These are phyloP conservation scores for Eurytoma californica DNA, from an alignment of 2,888 invertebrate genomes.

Conservation along the genomic window DNA sequence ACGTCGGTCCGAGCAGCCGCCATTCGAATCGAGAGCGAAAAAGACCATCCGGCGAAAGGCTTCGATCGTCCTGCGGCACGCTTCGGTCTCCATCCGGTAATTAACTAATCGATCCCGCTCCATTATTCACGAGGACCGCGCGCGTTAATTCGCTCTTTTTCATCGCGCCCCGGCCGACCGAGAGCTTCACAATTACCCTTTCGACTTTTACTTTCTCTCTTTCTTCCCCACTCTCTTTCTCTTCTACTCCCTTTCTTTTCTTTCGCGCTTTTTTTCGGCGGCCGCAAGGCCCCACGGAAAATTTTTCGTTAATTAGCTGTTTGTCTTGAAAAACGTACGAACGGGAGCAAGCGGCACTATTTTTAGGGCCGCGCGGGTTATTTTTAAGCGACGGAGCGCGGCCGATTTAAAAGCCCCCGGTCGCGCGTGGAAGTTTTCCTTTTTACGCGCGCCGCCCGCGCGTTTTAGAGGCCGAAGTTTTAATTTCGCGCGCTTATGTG, in stretches of 20 bases:
- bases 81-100: conserved; percentile 13
- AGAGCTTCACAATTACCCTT: conserved; percentile 10
- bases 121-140: conserved; percentile 49
- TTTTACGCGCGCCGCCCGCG: neutral
- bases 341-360: too few species aligned
- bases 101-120: conserved; percentile 58
- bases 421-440: neutral
- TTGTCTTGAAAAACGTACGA: too few species aligned
- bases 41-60: neutral
- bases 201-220: conserved; percentile 1
- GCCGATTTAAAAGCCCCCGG: too few species aligned
- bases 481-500: conserved; percentile 17
- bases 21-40: neutral
- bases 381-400: too few species aligned
- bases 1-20: neutral
- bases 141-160: conserved; percentile 35
- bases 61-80: neutral
- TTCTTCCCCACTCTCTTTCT: neutral
- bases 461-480: neutral
- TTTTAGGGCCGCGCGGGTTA: too few species aligned
- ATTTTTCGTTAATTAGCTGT: too few species aligned
- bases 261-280: too few species aligned
- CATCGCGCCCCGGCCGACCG: neutral
- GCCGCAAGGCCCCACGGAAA: too few species aligned
- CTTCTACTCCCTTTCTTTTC: neutral